A percentile compares a stretch with the other conserved stretches of the same genome.
phyloP scores from a whole-genome alignment of 2,888 invertebrate genomes.

The Drosophila formosana region DNA sequence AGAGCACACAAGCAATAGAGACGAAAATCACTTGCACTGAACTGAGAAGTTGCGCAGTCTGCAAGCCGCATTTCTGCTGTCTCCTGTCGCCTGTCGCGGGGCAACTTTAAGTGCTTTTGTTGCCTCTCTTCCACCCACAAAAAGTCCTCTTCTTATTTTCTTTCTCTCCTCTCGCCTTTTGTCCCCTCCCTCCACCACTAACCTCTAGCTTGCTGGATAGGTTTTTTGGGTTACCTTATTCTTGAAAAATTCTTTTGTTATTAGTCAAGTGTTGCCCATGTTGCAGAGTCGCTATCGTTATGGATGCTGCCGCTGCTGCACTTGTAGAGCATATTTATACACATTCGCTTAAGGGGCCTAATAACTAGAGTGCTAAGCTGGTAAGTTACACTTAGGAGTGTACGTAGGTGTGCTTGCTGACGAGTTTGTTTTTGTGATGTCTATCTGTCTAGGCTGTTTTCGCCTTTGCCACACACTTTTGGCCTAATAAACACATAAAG shows the following conservation, averaged over 20 bases:
- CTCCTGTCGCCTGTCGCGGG: constrained; percentile 34
- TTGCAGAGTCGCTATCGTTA: constrained; percentile 23
- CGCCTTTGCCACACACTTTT: constrained; percentile 44
- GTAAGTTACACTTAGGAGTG: constrained; percentile 27
- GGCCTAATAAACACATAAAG: not conserved
- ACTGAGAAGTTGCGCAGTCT: constrained; percentile 39
- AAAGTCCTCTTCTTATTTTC: constrained; percentile 23
- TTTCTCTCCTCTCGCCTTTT: constrained; percentile 5
- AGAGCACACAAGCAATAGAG: not conserved
- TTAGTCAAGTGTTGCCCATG: constrained; percentile 51
- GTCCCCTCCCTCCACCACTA: constrained; percentile 9
- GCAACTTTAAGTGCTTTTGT: constrained; percentile 73
- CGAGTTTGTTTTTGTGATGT: constrained; percentile 26
- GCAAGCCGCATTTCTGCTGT: constrained; percentile 18
- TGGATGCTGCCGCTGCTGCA: constrained; percentile 51
- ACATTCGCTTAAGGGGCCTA: constrained; percentile 67
- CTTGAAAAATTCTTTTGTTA: constrained; percentile 68
- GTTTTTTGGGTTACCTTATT: constrained; percentile 77
- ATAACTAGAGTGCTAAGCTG: constrained; percentile 67
- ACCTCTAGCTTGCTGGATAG: constrained; percentile 10
- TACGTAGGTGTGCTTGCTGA: constrained; percentile 11
- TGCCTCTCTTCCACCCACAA: constrained; percentile 43
- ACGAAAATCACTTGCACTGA: constrained; percentile 48
- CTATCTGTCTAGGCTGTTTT: constrained; percentile 46
- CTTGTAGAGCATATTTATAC: constrained; percentile 69